These are phyloP conservation scores for Micromussa lordhowensis DNA, from an alignment of 92 coral and sea anemone genomes.

Conservation along the genomic window DNA sequence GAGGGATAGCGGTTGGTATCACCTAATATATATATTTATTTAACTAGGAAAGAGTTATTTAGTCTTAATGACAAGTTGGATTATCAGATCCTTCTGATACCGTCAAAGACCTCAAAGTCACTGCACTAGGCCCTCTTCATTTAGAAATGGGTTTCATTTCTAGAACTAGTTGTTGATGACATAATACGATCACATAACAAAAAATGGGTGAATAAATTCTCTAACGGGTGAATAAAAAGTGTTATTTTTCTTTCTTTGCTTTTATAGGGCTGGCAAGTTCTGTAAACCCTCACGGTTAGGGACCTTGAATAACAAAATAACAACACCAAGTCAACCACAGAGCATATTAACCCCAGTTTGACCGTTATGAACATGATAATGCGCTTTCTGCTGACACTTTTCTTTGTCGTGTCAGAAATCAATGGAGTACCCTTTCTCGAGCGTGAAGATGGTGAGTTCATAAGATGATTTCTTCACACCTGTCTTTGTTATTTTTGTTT, in stretches of 20 bases:
- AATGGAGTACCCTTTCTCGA: background rate
- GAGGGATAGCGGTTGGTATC: background rate
- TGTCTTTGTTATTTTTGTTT: background rate
- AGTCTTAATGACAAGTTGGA: background rate
- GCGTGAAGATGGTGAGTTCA: conserved; percentile 1
- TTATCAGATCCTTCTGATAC: background rate
- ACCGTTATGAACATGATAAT: background rate
- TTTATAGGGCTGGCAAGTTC: background rate
- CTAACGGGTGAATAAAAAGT: background rate
- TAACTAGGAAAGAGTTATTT: background rate
- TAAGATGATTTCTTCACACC: background rate
- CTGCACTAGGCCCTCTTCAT: background rate
- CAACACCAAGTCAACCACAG: background rate
- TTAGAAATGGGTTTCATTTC: background rate
- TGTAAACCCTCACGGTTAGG: background rate
- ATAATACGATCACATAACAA: background rate
- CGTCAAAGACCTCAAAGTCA: background rate
- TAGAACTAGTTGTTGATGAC: background rate
- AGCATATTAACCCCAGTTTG: background rate
- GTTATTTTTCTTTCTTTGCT: background rate
- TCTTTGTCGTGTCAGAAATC: background rate
- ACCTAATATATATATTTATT: background rate
- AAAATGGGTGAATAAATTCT: too few species aligned
- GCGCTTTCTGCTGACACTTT: background rate
- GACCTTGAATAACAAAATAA: background rate